phyloP scores from a whole-genome alignment of 92 coral and sea anemone genomes.

The Paramuricea clavata region DNA sequence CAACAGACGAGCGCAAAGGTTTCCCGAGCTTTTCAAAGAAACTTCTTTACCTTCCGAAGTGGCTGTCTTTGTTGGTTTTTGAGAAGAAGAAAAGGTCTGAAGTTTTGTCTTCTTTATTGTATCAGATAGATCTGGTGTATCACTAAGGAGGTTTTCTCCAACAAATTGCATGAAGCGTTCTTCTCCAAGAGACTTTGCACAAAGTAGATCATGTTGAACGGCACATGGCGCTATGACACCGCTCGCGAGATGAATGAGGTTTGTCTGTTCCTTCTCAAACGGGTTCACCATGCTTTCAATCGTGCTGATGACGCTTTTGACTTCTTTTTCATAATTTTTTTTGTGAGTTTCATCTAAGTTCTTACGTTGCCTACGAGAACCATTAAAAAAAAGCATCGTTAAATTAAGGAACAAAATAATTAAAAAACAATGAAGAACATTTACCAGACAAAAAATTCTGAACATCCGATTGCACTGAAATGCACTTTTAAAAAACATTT shows the following conservation, averaged over 20 bases:
- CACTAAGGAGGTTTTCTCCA: conserved; percentile 15
- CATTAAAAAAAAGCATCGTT: neutral
- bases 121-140: neutral
- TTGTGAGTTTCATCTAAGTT: conserved; percentile 10
- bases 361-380: neutral
- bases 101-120: conserved; percentile 2
- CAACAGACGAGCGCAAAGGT: neutral
- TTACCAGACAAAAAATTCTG: neutral
- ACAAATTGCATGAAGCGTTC: conserved; percentile 31
- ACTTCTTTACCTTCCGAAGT: neutral
- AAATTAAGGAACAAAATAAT: no score
- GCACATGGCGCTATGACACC: conserved; percentile 32
- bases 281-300: conserved; percentile 28
- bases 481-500: neutral
- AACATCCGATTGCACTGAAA: neutral
- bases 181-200: conserved; percentile 42
- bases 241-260: conserved; percentile 24
- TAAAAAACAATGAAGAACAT: neutral
- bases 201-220: conserved; percentile 42
- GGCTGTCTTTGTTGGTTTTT: neutral
- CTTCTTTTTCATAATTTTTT: conserved; percentile 13
- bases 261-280: conserved; percentile 4
- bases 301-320: conserved; percentile 9
- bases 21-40: neutral
- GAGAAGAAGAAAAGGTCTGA: neutral